Conservation (phyloP, 2,797 vertebrate genomes). For the Amniataba percoides region DNA sequence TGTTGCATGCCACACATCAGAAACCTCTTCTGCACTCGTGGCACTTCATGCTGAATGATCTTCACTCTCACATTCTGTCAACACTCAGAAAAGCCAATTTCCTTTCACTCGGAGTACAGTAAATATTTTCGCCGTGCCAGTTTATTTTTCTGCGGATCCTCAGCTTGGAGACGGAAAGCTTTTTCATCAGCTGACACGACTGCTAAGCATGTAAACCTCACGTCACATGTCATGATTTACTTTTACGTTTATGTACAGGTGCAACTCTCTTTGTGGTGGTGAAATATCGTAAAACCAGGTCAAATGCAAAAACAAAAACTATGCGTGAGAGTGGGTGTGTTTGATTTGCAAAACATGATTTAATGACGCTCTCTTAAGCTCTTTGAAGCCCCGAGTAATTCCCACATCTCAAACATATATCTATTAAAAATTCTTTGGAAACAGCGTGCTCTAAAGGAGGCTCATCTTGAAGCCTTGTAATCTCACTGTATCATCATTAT, state of each 20-base stretch:
- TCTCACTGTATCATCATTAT: neutral
- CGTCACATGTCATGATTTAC: slow-evolving; percentile 38
- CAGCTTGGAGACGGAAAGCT: slow-evolving; percentile 26
- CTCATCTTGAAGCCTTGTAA: slow-evolving; percentile 1
- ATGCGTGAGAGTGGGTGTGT: slow-evolving; percentile 24
- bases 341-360: slow-evolving; percentile 47
- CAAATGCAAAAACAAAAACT: slow-evolving; percentile 35
- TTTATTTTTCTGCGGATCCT: slow-evolving; percentile 6
- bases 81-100: slow-evolving; percentile 45
- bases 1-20: slow-evolving; percentile 45
- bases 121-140: slow-evolving; percentile 56
- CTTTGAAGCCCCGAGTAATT: slow-evolving; percentile 26
- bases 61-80: slow-evolving; percentile 57
- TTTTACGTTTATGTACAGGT: slow-evolving; percentile 56
- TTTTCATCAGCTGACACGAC: slow-evolving; percentile 39
- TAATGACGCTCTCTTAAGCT: slow-evolving; percentile 39
- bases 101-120: slow-evolving; percentile 35
- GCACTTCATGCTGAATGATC: slow-evolving; percentile 54
- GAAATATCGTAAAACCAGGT: slow-evolving; percentile 47
- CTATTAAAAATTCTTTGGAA: slow-evolving; percentile 22
- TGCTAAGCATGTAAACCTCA: slow-evolving; percentile 48
- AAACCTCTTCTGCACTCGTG: slow-evolving; percentile 24
- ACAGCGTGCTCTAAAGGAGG: slow-evolving; percentile 2
- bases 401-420: slow-evolving; percentile 13
- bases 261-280: slow-evolving; percentile 22